Evolutionary conservation across 2,113 vertebrate genomes (phyloP).

Genomic region (Atrichornis clamosus): DNA sequence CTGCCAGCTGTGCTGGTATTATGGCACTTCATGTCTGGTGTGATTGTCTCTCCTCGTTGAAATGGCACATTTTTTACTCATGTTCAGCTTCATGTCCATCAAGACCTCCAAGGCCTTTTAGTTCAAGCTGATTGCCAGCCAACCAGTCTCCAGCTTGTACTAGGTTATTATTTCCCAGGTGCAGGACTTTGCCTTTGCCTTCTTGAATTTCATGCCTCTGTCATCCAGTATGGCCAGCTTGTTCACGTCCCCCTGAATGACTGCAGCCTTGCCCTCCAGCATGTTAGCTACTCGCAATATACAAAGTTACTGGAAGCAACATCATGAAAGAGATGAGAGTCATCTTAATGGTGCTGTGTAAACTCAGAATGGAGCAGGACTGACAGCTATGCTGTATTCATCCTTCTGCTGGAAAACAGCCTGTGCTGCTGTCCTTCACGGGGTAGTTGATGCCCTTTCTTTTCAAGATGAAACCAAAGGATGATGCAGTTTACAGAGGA

Average conservation of each 20-base stretch:
- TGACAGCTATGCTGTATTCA: neutral
- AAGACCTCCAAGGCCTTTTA: neutral
- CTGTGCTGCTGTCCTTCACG: neutral
- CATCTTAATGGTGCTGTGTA: neutral
- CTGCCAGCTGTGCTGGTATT: neutral
- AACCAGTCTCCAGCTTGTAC: neutral
- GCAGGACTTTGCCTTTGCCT: neutral
- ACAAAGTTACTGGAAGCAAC: neutral
- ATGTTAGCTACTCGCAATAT: neutral
- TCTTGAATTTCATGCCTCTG: neutral
- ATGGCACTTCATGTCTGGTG: rapidly evolving
- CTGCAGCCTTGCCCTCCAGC: neutral
- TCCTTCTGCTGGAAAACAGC: neutral
- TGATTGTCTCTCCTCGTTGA: neutral
- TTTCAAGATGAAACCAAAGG: neutral
- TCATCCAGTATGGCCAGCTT: neutral
- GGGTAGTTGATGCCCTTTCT: neutral
- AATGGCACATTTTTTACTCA: neutral
- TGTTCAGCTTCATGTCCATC: neutral
- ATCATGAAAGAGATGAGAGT: neutral
- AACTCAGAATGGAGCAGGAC: neutral
- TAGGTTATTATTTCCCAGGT: neutral
- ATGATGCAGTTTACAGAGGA: neutral
- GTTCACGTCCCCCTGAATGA: neutral
- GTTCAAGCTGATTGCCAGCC: neutral